A percentile compares a stretch with the other conserved stretches of the same genome.
phyloP scores from a whole-genome alignment of 2,888 invertebrate species.

The Celastrina argiolus region DNA sequence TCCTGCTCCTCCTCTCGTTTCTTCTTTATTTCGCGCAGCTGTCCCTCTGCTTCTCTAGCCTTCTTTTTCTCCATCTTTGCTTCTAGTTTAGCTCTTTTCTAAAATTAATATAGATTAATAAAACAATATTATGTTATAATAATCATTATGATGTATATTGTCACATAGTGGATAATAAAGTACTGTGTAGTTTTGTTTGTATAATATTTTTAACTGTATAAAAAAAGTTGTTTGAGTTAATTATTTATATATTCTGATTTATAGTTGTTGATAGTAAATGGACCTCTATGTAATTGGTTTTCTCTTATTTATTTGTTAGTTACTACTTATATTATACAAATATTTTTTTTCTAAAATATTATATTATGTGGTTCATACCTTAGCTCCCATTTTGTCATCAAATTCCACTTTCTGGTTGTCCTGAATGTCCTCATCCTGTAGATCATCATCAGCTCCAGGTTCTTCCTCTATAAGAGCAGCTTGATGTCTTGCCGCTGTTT shows the following conservation, averaged over 20 bases:
- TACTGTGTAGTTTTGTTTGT: too few species aligned
- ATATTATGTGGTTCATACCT: slow-evolving; percentile 64
- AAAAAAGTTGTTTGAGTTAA: too few species aligned
- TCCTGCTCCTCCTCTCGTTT: slow-evolving; percentile 85
- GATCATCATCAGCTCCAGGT: slow-evolving; percentile 71
- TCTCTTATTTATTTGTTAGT: too few species aligned
- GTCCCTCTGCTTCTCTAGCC: slow-evolving; percentile 88
- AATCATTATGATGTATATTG: too few species aligned
- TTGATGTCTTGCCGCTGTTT: slow-evolving; percentile 63
- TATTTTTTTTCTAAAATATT: too few species aligned
- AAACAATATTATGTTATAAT: too few species aligned
- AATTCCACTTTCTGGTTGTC: slow-evolving; percentile 55
- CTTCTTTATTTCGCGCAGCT: slow-evolving; percentile 87
- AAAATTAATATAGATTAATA: slow-evolving; percentile 21
- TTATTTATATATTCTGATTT: too few species aligned
- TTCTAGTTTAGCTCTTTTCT: slow-evolving; percentile 95
- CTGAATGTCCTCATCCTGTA: slow-evolving; percentile 60
- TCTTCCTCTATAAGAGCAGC: slow-evolving; percentile 67
- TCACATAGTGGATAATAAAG: too few species aligned
- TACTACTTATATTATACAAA: too few species aligned
- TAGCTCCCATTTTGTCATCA: slow-evolving; percentile 93
- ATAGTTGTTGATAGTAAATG: too few species aligned
- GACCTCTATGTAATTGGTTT: too few species aligned
- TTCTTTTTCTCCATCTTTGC: slow-evolving; percentile 93
- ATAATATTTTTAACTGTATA: too few species aligned